A percentile compares a stretch with the other conserved stretches of the same genome.
These are phyloP conservation scores for Pseudomugil tenellus DNA, from an alignment of 2,797 vertebrate species.

Conservation along the genomic window DNA sequence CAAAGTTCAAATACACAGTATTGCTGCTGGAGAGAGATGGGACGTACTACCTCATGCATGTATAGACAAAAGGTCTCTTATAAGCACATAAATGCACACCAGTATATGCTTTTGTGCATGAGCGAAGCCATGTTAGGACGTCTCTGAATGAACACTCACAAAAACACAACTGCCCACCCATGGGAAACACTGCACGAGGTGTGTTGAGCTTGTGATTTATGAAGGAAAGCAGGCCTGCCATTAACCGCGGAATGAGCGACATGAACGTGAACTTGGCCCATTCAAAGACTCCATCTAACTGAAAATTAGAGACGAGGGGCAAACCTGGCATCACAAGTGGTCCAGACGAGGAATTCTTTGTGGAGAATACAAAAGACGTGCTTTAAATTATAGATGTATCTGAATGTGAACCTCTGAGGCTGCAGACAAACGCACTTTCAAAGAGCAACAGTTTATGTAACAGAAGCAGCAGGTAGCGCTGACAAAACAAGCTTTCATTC, in stretches of 20 bases:
- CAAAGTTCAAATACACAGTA: constrained; percentile 31
- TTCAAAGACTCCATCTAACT: constrained; percentile 13
- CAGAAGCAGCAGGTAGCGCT: constrained; percentile 9
- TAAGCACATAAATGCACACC: constrained; percentile 2
- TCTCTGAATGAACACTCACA: constrained; percentile 7
- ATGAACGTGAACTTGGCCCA: constrained; percentile 9
- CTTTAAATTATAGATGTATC: constrained; percentile 67
- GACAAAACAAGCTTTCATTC: not conserved
- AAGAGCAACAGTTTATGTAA: constrained; percentile 9
- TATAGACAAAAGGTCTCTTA: constrained; percentile 8
- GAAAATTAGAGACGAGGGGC: constrained; percentile 44
- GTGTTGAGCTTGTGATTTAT: constrained; percentile 57
- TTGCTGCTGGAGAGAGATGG: not conserved
- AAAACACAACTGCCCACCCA: constrained; percentile 13
- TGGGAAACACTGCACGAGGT: constrained; percentile 38
- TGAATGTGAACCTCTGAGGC: not conserved
- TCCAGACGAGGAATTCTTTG: constrained; percentile 55
- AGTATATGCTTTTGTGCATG: constrained; percentile 22
- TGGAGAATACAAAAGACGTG: constrained; percentile 64
- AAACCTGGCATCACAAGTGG: constrained; percentile 36
- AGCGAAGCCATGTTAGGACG: not conserved
- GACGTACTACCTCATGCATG: not conserved
- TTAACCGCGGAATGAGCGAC: constrained; percentile 42
- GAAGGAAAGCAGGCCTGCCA: constrained; percentile 37
- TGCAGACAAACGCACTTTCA: not conserved